Evolutionary conservation across 2,888 invertebrate genomes (phyloP).

Genomic region (Pseudoips prasinana): DNA sequence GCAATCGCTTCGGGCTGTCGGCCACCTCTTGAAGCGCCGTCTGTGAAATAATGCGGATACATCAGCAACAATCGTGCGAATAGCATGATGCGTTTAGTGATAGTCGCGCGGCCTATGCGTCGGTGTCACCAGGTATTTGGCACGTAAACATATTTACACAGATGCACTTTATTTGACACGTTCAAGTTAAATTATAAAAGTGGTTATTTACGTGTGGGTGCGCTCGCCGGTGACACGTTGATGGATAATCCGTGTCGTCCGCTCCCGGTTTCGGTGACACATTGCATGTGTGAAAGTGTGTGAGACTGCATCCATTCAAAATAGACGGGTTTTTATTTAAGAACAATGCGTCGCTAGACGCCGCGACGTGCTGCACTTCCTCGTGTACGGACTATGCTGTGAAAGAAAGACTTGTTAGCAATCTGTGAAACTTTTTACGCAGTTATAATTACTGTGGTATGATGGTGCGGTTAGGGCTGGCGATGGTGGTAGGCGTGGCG

Average conservation of each 20-base stretch:
- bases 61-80: conserved; percentile 26
- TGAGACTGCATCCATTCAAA: conserved; percentile 62
- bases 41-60: conserved; percentile 25
- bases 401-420: conserved; percentile 24
- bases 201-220: conserved; percentile 39
- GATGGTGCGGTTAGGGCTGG: conserved; percentile 73
- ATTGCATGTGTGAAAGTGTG: conserved; percentile 56
- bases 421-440: conserved; percentile 8
- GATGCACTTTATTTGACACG: conserved; percentile 19
- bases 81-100: conserved; percentile 32
- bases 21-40: conserved; percentile 10
- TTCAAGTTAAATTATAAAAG: conserved; percentile 25
- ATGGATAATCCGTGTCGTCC: conserved; percentile 50
- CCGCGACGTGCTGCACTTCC: conserved; percentile 36
- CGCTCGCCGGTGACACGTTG: conserved; percentile 42
- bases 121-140: conserved; percentile 32
- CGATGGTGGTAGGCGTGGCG: conserved; percentile 79
- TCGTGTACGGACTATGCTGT: conserved; percentile 35
- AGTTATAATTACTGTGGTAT: conserved; percentile 19
- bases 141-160: conserved; percentile 23
- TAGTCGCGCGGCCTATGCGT: conserved; percentile 25
- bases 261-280: conserved; percentile 54
- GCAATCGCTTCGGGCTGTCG: conserved; percentile 5
- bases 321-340: conserved; percentile 64
- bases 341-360: conserved; percentile 51